A percentile compares a stretch with the other conserved stretches of the same genome.
Evolutionary conservation across 2,888 invertebrate genomes (phyloP).

Genomic region (Plagodis pulveraria): DNA sequence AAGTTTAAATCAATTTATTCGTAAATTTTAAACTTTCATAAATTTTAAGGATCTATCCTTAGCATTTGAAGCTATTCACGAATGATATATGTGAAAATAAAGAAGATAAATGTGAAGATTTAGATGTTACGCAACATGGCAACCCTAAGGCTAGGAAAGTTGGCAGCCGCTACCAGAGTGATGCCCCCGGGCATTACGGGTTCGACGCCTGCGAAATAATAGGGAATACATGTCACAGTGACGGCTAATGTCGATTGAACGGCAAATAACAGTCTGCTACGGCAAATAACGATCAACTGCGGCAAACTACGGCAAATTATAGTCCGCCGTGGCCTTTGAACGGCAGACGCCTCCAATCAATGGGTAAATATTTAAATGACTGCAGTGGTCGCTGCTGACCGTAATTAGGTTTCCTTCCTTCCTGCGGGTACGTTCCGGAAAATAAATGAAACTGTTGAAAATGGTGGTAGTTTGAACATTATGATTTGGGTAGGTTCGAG

Average conservation of each 20-base stretch:
- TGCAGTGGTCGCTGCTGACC: constrained; percentile 15
- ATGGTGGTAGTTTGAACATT: no score
- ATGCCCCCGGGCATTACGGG: constrained; percentile 33
- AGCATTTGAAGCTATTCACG: no score
- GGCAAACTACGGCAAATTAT: constrained; percentile 24
- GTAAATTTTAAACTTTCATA: no score
- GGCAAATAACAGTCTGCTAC: constrained; percentile 20
- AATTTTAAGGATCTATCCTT: no score
- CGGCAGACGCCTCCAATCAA: constrained; percentile 14
- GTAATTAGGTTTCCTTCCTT: constrained; percentile 22
- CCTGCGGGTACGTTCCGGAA: constrained; percentile 17
- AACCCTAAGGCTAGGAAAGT: constrained; percentile 42
- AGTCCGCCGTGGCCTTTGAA: constrained; percentile 24
- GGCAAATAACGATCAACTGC: constrained; percentile 19
- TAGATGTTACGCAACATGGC: background rate
- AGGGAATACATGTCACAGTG: constrained; percentile 32
- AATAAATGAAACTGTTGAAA: constrained; percentile 8
- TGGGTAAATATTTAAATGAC: constrained; percentile 27
- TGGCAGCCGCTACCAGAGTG: constrained; percentile 37
- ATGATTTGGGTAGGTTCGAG: no score
- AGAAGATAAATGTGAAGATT: no score
- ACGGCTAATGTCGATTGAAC: constrained; percentile 26
- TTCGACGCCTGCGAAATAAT: constrained; percentile 36
- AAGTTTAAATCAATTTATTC: no score
- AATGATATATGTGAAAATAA: no score